Evolutionary conservation across 2,113 vertebrate genomes (phyloP).

Genomic region (Ardeotis arabs): DNA sequence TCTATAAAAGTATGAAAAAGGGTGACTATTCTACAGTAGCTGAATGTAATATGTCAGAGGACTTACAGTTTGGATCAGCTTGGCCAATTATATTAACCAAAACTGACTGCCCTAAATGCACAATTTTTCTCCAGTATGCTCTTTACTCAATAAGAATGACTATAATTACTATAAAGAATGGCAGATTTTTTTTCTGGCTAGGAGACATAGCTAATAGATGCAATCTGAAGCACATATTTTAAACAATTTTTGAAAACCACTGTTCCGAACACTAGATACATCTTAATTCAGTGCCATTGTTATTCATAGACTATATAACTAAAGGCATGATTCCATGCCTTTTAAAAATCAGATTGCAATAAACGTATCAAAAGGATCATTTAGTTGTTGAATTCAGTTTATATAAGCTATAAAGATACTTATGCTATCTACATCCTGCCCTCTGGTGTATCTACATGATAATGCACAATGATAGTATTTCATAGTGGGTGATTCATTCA

Average conservation of each 20-base stretch:
- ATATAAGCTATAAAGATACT: background rate
- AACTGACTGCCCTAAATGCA: background rate
- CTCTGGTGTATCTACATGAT: slow-evolving; percentile 35
- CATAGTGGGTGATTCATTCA: background rate
- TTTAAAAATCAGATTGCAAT: background rate
- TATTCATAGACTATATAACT: background rate
- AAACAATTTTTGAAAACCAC: background rate
- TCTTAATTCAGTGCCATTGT: background rate
- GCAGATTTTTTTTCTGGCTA: background rate
- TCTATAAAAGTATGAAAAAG: background rate
- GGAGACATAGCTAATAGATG: background rate
- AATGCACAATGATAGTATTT: background rate
- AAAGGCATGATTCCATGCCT: background rate
- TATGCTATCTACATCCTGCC: slow-evolving; percentile 41
- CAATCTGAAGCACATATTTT: background rate
- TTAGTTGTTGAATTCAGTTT: background rate
- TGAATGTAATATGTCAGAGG: background rate
- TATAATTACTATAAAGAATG: background rate
- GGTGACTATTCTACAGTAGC: background rate
- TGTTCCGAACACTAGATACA: background rate
- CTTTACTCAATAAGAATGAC: background rate
- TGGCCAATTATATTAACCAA: background rate
- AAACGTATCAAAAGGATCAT: background rate
- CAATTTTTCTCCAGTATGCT: background rate
- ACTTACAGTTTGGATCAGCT: background rate